Conservation (phyloP, 2,888 invertebrate species). For the Agonopterix arenella region DNA sequence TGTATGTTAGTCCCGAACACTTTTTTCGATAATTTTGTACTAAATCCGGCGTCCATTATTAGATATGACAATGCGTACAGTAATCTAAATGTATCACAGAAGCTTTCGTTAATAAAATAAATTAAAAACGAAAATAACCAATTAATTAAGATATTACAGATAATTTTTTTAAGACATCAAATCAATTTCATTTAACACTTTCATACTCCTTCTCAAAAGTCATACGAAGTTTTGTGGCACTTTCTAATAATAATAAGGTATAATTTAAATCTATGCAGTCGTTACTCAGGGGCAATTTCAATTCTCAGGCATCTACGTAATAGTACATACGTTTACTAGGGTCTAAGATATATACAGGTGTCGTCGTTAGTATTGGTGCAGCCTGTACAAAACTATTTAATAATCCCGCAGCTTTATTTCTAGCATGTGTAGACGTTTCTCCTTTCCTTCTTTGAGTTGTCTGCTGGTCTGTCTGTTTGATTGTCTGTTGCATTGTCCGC, state of each 20-base stretch:
- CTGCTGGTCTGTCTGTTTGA: not conserved
- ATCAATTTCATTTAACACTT: constrained; percentile 25
- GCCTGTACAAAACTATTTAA: constrained; percentile 58
- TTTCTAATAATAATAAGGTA: constrained; percentile 38
- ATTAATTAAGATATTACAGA: constrained; percentile 6
- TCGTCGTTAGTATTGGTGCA: constrained; percentile 52
- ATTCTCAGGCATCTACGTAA: constrained; percentile 48
- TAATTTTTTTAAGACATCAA: constrained; percentile 6
- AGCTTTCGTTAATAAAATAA: constrained; percentile 21
- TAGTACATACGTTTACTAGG: constrained; percentile 73
- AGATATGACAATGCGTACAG: too few species aligned
- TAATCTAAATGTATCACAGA: constrained; percentile 51
- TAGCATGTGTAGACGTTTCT: constrained; percentile 21
- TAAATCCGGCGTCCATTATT: too few species aligned
- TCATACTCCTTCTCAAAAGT: constrained; percentile 18
- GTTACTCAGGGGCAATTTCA: constrained; percentile 1
- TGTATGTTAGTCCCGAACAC: too few species aligned
- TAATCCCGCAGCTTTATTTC: constrained; percentile 44
- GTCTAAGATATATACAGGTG: constrained; percentile 59
- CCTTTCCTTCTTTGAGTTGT: constrained; percentile 7
- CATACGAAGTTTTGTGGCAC: constrained; percentile 41
- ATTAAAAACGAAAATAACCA: constrained; percentile 5
- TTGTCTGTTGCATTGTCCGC: constrained; percentile 6
- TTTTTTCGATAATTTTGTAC: too few species aligned
- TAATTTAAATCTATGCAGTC: constrained; percentile 10